Evolutionary conservation across 2,113 vertebrate species (phyloP).

Genomic region (Erinaceus europaeus): DNA sequence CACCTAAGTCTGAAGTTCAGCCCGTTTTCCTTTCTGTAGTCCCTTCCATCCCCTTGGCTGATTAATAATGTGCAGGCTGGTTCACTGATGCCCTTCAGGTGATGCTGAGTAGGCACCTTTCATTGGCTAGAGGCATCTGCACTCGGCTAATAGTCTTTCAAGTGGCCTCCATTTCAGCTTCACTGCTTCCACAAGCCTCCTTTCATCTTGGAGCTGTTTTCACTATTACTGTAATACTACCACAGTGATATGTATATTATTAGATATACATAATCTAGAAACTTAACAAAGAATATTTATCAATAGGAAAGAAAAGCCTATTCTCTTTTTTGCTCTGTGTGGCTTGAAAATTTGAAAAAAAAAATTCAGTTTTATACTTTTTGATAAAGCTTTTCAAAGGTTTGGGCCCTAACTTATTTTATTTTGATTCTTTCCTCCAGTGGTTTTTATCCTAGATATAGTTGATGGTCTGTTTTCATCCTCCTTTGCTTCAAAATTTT

Average conservation of each 20-base stretch:
- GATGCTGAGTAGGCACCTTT: no score
- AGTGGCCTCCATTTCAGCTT: no score
- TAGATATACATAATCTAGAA: background rate
- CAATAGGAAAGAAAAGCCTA: background rate
- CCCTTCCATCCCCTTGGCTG: no score
- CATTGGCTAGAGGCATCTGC: no score
- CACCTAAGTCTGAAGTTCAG: no score
- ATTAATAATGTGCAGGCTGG: no score
- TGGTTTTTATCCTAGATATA: background rate
- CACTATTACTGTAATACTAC: no score
- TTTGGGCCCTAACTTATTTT: background rate
- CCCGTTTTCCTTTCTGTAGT: no score
- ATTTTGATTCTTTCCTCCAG: background rate
- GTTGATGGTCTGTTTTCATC: background rate
- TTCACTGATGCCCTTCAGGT: no score
- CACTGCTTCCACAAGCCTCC: no score
- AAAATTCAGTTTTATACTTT: background rate
- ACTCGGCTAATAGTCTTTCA: no score
- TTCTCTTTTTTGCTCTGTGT: background rate
- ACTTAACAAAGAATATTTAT: background rate
- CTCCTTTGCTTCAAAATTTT: background rate
- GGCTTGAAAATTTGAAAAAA: conserved; percentile 10
- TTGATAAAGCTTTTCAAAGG: background rate
- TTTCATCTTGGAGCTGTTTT: no score
- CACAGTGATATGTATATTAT: background rate